These are phyloP conservation scores for Malacoraja senta DNA, from an alignment of 2,797 vertebrate species.

Conservation along the genomic window DNA sequence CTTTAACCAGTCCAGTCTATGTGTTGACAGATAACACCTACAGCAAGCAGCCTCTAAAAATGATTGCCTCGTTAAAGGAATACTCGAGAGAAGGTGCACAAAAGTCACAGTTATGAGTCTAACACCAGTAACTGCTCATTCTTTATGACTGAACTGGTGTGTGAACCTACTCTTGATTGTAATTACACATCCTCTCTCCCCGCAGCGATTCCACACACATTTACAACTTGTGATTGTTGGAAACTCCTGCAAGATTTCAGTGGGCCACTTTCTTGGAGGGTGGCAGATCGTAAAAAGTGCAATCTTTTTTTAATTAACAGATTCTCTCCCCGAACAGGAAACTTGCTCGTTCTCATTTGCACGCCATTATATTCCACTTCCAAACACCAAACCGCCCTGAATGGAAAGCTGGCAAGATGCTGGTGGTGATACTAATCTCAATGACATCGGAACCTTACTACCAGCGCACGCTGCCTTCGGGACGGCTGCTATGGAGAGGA, in stretches of 20 bases:
- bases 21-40: background rate
- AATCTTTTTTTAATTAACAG: background rate
- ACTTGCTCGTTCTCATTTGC: background rate
- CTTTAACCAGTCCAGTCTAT: background rate
- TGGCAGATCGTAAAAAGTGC: background rate
- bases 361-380: background rate
- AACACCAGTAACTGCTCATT: slow-evolving; percentile 18
- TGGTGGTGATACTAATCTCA: background rate
- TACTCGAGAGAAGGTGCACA: background rate
- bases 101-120: slow-evolving; percentile 3
- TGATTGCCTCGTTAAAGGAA: slow-evolving; percentile 27
- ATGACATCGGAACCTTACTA: too few species aligned
- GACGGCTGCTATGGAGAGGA: too few species aligned
- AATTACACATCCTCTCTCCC: background rate
- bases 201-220: background rate
- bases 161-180: background rate
- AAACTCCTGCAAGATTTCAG: background rate
- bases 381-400: background rate
- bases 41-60: slow-evolving; percentile 21
- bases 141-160: background rate
- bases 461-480: too few species aligned
- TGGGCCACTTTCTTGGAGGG: background rate
- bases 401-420: background rate
- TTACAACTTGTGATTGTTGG: background rate
- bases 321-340: background rate